phyloP scores from a whole-genome alignment of 1,140 invertebrate genomes.

The Sarcophaga bullata region DNA sequence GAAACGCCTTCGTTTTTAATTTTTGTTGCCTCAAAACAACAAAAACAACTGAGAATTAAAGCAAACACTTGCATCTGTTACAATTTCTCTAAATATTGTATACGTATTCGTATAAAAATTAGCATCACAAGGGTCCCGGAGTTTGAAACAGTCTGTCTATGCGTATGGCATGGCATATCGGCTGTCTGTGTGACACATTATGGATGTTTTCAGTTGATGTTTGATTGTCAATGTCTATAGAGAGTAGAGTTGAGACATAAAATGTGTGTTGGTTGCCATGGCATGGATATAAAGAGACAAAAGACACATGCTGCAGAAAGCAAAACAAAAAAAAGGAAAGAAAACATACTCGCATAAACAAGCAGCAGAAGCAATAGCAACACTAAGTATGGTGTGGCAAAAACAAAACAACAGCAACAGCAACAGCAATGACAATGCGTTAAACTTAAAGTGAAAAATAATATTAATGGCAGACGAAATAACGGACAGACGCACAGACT shows the following conservation, averaged over 20 bases:
- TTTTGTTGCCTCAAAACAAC: too few species aligned
- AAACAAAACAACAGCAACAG: too few species aligned
- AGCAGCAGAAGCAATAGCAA: too few species aligned
- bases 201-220: background rate
- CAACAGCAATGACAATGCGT: background rate
- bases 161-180: too few species aligned
- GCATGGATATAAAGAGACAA: background rate
- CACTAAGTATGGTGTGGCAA: too few species aligned
- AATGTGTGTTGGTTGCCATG: background rate
- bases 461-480: conserved; percentile 9
- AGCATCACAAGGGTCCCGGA: too few species aligned
- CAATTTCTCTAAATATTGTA: background rate
- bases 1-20: conserved; percentile 10
- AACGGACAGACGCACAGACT: background rate
- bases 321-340: background rate
- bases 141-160: too few species aligned
- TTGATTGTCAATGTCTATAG: conserved; percentile 1
- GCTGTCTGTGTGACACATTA: background rate
- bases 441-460: conserved; percentile 22
- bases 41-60: too few species aligned
- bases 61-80: background rate
- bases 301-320: background rate
- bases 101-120: too few species aligned
- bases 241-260: background rate
- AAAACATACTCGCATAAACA: too few species aligned